These are phyloP conservation scores for Drosophila neotestacea DNA, from an alignment of 2,888 invertebrate species.

Conservation along the genomic window DNA sequence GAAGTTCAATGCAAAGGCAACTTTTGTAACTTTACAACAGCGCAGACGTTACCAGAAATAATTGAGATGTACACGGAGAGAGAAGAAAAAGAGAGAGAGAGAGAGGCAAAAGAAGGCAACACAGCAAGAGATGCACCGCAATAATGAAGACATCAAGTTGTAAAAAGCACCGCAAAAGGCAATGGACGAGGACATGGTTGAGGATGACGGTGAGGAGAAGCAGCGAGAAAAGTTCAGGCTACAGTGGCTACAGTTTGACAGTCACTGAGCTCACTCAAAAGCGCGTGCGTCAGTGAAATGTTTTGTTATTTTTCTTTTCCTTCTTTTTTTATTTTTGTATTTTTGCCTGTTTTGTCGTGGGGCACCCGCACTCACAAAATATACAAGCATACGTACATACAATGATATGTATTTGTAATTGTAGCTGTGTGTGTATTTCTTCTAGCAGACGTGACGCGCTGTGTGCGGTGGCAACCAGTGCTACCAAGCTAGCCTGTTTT, in stretches of 20 bases:
- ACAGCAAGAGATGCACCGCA: slow-evolving; percentile 38
- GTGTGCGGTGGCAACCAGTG: slow-evolving; percentile 52
- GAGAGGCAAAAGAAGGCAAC: slow-evolving; percentile 13
- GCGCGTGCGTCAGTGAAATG: slow-evolving; percentile 75
- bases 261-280: slow-evolving; percentile 42
- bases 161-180: slow-evolving; percentile 71
- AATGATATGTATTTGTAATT: slow-evolving; percentile 1
- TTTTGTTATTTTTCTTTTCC: slow-evolving; percentile 14
- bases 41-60: slow-evolving; percentile 67
- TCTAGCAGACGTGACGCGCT: slow-evolving; percentile 62
- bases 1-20: slow-evolving; percentile 54
- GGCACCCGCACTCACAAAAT: slow-evolving; percentile 61
- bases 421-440: slow-evolving; percentile 26
- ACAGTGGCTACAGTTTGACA: slow-evolving; percentile 47
- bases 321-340: slow-evolving; percentile 7
- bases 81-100: slow-evolving; percentile 8
- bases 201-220: slow-evolving; percentile 10
- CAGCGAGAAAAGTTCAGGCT: slow-evolving; percentile 30
- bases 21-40: slow-evolving; percentile 57
- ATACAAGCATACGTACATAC: slow-evolving; percentile 12
- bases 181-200: slow-evolving; percentile 22
- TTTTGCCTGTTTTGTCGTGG: slow-evolving; percentile 23
- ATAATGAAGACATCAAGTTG: slow-evolving; percentile 82
- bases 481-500: too few relatives aligned
- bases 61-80: slow-evolving; percentile 61